Percentiles rank a stretch among this genome's conserved stretches.
These are phyloP conservation scores for Troides helena DNA, from an alignment of 2,888 invertebrate genomes.

Conservation along the genomic window DNA sequence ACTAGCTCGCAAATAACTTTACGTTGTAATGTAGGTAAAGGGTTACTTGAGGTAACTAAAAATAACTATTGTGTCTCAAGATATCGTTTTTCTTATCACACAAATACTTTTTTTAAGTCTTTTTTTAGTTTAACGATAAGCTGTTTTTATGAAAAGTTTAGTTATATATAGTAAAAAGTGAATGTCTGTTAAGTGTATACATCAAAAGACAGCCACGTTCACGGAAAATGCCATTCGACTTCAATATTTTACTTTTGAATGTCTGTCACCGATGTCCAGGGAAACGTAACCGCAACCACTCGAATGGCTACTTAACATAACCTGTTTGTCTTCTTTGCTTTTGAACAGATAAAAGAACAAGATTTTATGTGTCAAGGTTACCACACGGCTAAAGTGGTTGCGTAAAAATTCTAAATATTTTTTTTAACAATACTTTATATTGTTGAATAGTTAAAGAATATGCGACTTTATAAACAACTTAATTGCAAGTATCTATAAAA, in stretches of 20 bases:
- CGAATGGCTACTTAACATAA: slow-evolving; percentile 21
- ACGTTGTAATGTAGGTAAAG: too few species aligned
- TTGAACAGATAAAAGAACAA: slow-evolving; percentile 19
- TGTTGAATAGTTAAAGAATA: background rate
- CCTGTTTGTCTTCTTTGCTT: slow-evolving; percentile 29
- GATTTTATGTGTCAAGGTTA: slow-evolving; percentile 31
- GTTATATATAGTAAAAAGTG: background rate
- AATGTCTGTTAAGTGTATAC: background rate
- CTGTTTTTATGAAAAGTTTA: background rate
- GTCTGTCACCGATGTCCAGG: slow-evolving; percentile 35
- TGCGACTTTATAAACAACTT: background rate
- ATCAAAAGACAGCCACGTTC: background rate
- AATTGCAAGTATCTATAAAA: background rate
- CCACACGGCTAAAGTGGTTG: slow-evolving; percentile 15
- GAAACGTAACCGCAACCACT: slow-evolving; percentile 38
- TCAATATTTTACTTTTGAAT: slow-evolving; percentile 38
- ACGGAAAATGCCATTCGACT: slow-evolving; percentile 19
- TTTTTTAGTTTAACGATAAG: background rate
- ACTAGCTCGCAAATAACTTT: slow-evolving; percentile 6
- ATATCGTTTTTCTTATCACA: background rate
- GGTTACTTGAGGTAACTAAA: too few species aligned
- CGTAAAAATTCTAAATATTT: slow-evolving; percentile 23
- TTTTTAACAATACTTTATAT: background rate
- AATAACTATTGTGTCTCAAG: background rate
- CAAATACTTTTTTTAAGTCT: background rate